Evolutionary conservation across 2,888 invertebrate species (phyloP).

Genomic region (Spodoptera exigua): DNA sequence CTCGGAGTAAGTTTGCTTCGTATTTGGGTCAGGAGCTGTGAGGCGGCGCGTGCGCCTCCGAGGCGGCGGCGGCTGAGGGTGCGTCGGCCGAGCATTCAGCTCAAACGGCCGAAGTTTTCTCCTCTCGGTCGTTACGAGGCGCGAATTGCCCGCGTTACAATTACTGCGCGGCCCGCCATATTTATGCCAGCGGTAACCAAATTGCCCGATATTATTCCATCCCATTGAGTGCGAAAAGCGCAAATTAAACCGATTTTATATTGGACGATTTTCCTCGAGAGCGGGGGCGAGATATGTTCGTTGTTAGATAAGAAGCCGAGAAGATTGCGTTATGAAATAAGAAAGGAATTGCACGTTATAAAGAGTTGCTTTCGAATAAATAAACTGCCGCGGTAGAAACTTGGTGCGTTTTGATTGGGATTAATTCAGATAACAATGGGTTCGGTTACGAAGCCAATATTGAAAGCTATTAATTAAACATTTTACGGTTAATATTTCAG

Average conservation of each 20-base stretch:
- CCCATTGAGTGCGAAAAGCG: conserved; percentile 90
- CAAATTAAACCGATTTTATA: conserved; percentile 90
- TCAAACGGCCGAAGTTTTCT: conserved; percentile 87
- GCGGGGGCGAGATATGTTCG: conserved; percentile 88
- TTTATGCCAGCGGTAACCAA: conserved; percentile 89
- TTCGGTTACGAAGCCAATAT: conserved; percentile 54
- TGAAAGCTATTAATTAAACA: conserved; percentile 45
- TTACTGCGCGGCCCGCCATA: conserved; percentile 88
- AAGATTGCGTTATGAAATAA: conserved; percentile 89
- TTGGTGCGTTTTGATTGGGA: conserved; percentile 73
- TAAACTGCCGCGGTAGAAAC: conserved; percentile 67
- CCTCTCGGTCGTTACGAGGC: conserved; percentile 87
- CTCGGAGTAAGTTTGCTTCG: conserved; percentile 18
- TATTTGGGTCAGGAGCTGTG: conserved; percentile 41
- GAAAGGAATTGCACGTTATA: conserved; percentile 85
- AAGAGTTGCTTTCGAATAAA: conserved; percentile 85
- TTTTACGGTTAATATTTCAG: conserved; percentile 16
- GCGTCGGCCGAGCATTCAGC: conserved; percentile 70
- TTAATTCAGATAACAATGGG: conserved; percentile 66
- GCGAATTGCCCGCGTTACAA: conserved; percentile 88
- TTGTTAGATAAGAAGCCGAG: conserved; percentile 86
- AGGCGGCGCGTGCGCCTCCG: conserved; percentile 51
- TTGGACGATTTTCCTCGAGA: conserved; percentile 88
- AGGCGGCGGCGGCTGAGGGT: conserved; percentile 40
- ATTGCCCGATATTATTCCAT: conserved; percentile 90